Evolutionary conservation across 2,113 vertebrate genomes (phyloP).

Genomic region (Halcyon malimbica): DNA sequence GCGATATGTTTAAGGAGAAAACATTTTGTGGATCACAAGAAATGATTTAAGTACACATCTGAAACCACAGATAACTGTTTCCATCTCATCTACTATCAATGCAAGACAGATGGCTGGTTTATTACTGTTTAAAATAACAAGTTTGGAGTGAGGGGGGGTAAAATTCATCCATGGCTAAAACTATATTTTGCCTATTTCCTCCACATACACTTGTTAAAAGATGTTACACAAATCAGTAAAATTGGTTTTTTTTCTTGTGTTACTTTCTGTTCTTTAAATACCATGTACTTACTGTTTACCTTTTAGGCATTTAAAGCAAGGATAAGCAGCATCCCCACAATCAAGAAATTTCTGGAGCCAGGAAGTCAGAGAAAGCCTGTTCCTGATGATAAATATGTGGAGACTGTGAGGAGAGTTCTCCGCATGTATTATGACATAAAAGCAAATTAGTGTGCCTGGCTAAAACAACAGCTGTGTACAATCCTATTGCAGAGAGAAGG

Average conservation of each 20-base stretch:
- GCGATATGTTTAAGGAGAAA: not conserved
- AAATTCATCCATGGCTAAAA: not conserved
- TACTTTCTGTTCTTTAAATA: not conserved
- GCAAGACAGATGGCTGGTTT: not conserved
- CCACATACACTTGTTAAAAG: not conserved
- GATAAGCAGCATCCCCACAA: constrained; percentile 74
- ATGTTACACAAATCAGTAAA: not conserved
- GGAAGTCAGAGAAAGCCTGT: constrained; percentile 86
- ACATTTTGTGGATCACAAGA: not conserved
- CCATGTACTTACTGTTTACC: not conserved
- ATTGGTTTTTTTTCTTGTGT: not conserved
- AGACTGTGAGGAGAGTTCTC: constrained; percentile 76
- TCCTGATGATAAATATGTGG: constrained; percentile 77
- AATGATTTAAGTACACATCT: not conserved
- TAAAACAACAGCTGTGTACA: not conserved
- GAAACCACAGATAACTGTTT: not conserved
- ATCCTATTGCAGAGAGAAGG: not conserved
- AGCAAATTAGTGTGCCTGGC: not conserved
- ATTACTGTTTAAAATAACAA: not conserved
- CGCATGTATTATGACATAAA: not conserved
- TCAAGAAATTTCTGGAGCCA: constrained; percentile 83
- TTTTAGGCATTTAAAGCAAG: constrained; percentile 82
- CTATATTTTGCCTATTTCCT: not conserved
- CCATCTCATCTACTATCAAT: not conserved
- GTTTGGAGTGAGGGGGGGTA: not conserved